Evolutionary conservation across 2,797 vertebrate species (phyloP), one percentile per base, ranked within the genome.

Genomic region (Rhyacichthys aspro): DNA sequence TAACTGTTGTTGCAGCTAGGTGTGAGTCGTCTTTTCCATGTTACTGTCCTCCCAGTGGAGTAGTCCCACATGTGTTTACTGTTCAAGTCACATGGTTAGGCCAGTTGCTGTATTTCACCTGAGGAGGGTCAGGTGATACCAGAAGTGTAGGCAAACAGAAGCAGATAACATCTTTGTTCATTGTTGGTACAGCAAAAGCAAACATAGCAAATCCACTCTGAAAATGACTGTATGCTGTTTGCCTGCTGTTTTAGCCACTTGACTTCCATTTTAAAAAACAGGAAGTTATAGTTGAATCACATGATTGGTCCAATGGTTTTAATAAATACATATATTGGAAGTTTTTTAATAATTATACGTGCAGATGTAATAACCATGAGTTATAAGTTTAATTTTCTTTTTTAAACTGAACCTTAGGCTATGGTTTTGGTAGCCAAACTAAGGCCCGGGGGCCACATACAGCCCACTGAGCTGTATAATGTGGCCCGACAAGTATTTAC

Each of bases 11-110:
- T 9, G 28, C 34, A 19, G 17, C 55, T 42, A 8, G 0, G 15
- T 55, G 5, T 44, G 45, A 63, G 19, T 14, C 36, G 38, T 17
- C 64, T 46, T 46, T 48, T 63, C 63, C 55, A 73, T 55, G 34
- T 68, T 72, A 59, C 28, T 66, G 43, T 58, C 70, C n/a, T 75
- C 67, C 49, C 70, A 62, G 73, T 16, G 36, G 60, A 67, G 57
- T 55, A 55, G 52, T 59, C 80, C 74, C 76, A 76, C 84, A 69
- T 80, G 73, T 86, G 84, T 87, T 88, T 84, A 72, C 82, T 76
- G 62, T 83, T 65, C 63, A 43, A 32, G 78, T 87, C 84, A 90
- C 83, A 72, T 84, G 79, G 64, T 78, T 44, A 44, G 41, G 43
- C 59, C 71, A 59, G 64, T 70, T 45, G 45, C 62, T 64, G 62